phyloP scores from a whole-genome alignment of 2,113 vertebrate genomes.

The Neolamprologus falcicula region DNA sequence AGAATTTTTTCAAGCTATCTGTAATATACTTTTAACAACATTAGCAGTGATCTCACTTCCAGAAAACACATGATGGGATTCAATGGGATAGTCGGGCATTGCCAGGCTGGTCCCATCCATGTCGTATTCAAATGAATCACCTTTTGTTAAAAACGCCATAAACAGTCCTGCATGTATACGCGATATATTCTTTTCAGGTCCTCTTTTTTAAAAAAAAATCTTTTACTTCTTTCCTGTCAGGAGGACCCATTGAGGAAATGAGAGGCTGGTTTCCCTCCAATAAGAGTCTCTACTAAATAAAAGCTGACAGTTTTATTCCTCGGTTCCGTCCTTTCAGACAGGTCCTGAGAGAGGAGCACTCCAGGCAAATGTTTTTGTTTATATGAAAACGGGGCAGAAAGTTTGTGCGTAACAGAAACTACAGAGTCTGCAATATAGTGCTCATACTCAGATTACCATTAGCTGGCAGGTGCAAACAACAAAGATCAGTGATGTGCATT shows the following conservation, averaged over 20 bases:
- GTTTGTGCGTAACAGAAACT: neutral
- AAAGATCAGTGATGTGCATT: neutral
- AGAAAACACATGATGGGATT: neutral
- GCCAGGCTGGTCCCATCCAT: neutral
- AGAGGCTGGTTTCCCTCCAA: slow-evolving; percentile 7
- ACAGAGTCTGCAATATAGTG: neutral
- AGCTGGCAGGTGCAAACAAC: neutral
- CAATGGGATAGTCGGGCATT: neutral
- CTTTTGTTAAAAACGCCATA: neutral
- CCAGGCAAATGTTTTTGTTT: slow-evolving; percentile 5
- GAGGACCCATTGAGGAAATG: neutral
- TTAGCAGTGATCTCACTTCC: neutral
- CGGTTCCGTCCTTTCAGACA: slow-evolving; percentile 3
- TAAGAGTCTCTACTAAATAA: slow-evolving; percentile 31
- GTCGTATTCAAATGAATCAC: neutral
- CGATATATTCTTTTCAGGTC: neutral
- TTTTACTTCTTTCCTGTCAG: neutral
- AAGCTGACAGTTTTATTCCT: slow-evolving; percentile 50
- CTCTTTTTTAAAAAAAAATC: neutral
- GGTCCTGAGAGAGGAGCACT: slow-evolving; percentile 5
- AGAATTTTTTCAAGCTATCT: neutral
- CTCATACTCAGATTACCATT: neutral
- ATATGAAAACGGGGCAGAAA: neutral
- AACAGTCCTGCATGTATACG: neutral
- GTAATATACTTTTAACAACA: neutral